Percentiles rank a stretch among this genome's conserved stretches.
These are phyloP conservation scores for Bicyclus anynana DNA, from an alignment of 1,140 invertebrate genomes.

Conservation along the genomic window DNA sequence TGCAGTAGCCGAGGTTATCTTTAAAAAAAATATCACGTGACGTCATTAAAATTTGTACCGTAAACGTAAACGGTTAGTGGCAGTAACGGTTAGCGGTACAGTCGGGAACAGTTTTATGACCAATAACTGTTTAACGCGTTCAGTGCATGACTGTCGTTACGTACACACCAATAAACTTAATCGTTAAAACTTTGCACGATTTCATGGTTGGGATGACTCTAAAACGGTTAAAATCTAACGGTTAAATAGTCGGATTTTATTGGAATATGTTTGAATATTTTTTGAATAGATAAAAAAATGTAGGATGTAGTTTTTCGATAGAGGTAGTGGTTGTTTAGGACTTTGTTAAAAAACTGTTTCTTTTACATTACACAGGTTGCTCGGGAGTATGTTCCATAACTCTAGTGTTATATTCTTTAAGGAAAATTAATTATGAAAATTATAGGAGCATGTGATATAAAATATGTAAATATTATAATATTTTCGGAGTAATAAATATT, in stretches of 20 bases:
- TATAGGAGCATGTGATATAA: too few relatives aligned
- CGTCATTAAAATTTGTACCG: slow-evolving; percentile 48
- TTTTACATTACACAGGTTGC: too few relatives aligned
- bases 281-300: too few relatives aligned
- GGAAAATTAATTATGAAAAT: too few relatives aligned
- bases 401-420: too few relatives aligned
- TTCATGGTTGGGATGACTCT: slow-evolving; percentile 12
- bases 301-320: too few relatives aligned
- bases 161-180: slow-evolving; percentile 50
- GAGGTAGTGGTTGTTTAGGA: too few relatives aligned
- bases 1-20: too few relatives aligned
- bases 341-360: too few relatives aligned
- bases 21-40: slow-evolving; percentile 43
- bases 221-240: slow-evolving; percentile 1
- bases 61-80: slow-evolving; percentile 29
- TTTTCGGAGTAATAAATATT: too few relatives aligned
- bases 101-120: slow-evolving; percentile 43
- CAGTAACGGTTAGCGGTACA: slow-evolving; percentile 27
- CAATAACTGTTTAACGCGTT: slow-evolving; percentile 46
- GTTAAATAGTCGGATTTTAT: not conserved
- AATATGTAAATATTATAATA: too few relatives aligned
- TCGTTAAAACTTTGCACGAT: slow-evolving; percentile 25
- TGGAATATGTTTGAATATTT: not conserved
- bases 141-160: slow-evolving; percentile 36
- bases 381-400: too few relatives aligned